Conservation (phyloP, 2,113 vertebrate genomes). For the Cyprinodon tularosa region DNA sequence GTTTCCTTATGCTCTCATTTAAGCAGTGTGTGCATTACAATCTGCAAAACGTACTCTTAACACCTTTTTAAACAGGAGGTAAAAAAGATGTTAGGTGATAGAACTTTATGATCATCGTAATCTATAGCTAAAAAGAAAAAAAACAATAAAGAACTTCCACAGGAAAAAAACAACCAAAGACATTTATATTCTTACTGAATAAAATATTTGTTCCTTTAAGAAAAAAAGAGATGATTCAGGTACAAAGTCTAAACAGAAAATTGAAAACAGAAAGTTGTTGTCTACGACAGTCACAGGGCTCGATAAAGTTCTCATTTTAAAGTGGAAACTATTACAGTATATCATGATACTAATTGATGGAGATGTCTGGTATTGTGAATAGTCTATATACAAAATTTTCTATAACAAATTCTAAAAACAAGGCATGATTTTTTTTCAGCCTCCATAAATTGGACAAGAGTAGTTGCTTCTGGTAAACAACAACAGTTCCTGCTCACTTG, state of each 20-base stretch:
- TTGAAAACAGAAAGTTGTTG: background rate
- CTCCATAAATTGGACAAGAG: constrained; percentile 59
- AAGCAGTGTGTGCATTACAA: too few relatives aligned
- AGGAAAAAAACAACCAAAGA: too few relatives aligned
- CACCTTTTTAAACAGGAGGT: too few relatives aligned
- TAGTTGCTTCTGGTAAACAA: constrained; percentile 69
- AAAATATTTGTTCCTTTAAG: background rate
- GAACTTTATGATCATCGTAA: too few relatives aligned
- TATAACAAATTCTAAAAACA: background rate
- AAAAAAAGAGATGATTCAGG: background rate
- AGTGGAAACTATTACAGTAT: background rate
- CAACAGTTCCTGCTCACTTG: constrained; percentile 73
- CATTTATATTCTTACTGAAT: background rate
- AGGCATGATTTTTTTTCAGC: constrained; percentile 27
- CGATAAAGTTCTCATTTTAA: background rate
- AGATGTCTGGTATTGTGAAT: background rate
- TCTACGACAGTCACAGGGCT: background rate
- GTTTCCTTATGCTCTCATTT: too few relatives aligned
- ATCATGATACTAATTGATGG: background rate
- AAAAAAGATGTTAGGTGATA: too few relatives aligned
- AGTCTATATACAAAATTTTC: background rate
- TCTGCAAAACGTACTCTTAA: too few relatives aligned
- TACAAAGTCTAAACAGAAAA: too few relatives aligned
- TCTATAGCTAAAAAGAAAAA: too few relatives aligned
- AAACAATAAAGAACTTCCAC: too few relatives aligned